Percentiles rank a stretch among this genome's conserved stretches.
phyloP scores from a whole-genome alignment of 2,113 vertebrate species.

The Agelaius tricolor region DNA sequence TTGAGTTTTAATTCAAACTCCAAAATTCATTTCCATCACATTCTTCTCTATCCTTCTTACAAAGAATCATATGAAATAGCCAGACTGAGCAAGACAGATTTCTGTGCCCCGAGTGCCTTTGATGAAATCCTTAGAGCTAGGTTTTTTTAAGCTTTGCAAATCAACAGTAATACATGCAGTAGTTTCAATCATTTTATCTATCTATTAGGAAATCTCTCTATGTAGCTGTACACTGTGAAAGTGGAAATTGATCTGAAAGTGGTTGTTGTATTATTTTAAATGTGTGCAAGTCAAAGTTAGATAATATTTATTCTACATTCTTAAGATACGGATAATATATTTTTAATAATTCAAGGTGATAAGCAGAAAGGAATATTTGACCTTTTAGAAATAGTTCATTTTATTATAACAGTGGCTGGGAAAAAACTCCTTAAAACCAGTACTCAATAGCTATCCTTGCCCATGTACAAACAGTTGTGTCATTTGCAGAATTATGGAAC shows the following conservation, averaged over 20 bases:
- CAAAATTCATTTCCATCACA: not conserved
- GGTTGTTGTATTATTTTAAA: not conserved
- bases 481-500: not conserved
- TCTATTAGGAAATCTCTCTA: not conserved
- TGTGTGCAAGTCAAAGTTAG: not conserved
- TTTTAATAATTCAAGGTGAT: not conserved
- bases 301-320: not conserved
- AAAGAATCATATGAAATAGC: not conserved
- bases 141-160: conserved; percentile 8
- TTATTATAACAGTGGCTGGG: not conserved
- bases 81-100: not conserved
- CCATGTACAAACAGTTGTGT: not conserved
- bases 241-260: not conserved
- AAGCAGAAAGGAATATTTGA: not conserved
- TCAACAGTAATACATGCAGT: not conserved
- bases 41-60: not conserved
- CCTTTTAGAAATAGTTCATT: not conserved
- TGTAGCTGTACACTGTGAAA: not conserved
- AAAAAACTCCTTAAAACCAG: not conserved
- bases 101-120: not conserved
- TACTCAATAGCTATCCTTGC: not conserved
- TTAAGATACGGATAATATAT: not conserved
- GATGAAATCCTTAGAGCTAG: not conserved
- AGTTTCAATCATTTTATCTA: not conserved
- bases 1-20: conserved; percentile 36